These are phyloP conservation scores for Hypomecis atomaria DNA, from an alignment of 2,888 invertebrate genomes.

Conservation along the genomic window DNA sequence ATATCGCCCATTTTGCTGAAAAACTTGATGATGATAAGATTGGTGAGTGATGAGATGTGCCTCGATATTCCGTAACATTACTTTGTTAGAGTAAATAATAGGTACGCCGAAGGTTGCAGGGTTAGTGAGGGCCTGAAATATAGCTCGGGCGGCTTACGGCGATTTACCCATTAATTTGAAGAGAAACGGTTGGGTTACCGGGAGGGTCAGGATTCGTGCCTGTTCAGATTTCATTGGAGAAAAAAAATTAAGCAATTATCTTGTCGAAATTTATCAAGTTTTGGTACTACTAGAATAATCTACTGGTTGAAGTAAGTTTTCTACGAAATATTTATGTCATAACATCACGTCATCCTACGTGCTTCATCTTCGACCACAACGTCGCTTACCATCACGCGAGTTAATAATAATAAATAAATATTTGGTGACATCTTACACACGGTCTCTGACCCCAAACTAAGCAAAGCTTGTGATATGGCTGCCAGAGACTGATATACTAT, in stretches of 20 bases:
- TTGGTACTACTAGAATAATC: not conserved
- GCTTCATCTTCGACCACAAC: too few relatives aligned
- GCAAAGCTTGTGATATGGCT: too few relatives aligned
- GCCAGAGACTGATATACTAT: too few relatives aligned
- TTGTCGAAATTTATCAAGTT: not conserved
- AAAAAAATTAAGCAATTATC: constrained; percentile 4
- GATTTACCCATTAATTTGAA: constrained; percentile 57
- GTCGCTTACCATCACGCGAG: too few relatives aligned
- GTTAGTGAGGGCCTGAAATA: constrained; percentile 56
- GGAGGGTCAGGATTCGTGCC: constrained; percentile 23
- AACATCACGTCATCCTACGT: too few relatives aligned
- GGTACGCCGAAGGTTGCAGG: constrained; percentile 47
- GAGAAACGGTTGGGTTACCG: constrained; percentile 45
- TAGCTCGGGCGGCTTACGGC: constrained; percentile 48
- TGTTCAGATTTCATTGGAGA: constrained; percentile 32
- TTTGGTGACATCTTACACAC: too few relatives aligned
- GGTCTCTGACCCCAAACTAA: too few relatives aligned
- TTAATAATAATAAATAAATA: too few relatives aligned
- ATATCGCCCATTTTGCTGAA: too few relatives aligned
- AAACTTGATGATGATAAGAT: too few relatives aligned
- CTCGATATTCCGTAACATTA: constrained; percentile 4
- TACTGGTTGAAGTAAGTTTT: too few relatives aligned
- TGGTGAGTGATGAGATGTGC: not conserved
- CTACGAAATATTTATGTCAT: too few relatives aligned
- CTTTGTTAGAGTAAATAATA: constrained; percentile 40